Base-by-base conservation (phyloP, 2,888 invertebrate genomes). In the Scrobipalpa costella region DNA sequence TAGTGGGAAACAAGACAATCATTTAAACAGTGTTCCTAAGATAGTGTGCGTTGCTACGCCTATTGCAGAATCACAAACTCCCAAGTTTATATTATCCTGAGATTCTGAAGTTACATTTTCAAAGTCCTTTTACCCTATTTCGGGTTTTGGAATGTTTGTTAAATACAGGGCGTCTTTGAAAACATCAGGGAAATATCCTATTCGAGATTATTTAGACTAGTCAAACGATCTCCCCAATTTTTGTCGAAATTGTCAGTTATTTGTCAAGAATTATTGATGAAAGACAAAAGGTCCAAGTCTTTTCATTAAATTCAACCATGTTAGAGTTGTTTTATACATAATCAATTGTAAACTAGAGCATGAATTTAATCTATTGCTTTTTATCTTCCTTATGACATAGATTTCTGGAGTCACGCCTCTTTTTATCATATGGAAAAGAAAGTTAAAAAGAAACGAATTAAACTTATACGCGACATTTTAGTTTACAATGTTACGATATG, bases 51-150 rank as follows among this genome's bases (percentile, higher is more conserved):
- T 67, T 68, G 69, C 47, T 59, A 62, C 49, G 50, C 15, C 59
- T 47, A 36, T 63, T 63, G 27, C 19, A 66, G 63, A 52, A 63
- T 59, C 69, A 72, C 72, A 47, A n/a, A n/a, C 64, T 67, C 68
- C 69, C 64, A 57, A 67, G 63, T 67, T 49, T 50, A 55, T 52
- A 49, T 55, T 60, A 63, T 66, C 73, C 68, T 78, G 87, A 86
- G 86, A 87, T 87, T 86, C 86, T 68, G 69, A 77, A 70, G 70
- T 69, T 76, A 75, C 72, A 73, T 67, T 68, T 71, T 74, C 73
- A 71, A 71, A 69, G 72, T 70, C 68, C 68, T 64, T 61, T 59
- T 60, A 36, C 60, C 62, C 60, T 50, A 17, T 57, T 11, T 8
- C 19, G 55, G 66, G 63, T 69, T 67, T 74, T 83, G 83, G 83